Evolutionary conservation across 2,888 invertebrate genomes (phyloP), one percentile per base, ranked within the genome.

Genomic region (Atethmia centrago): DNA sequence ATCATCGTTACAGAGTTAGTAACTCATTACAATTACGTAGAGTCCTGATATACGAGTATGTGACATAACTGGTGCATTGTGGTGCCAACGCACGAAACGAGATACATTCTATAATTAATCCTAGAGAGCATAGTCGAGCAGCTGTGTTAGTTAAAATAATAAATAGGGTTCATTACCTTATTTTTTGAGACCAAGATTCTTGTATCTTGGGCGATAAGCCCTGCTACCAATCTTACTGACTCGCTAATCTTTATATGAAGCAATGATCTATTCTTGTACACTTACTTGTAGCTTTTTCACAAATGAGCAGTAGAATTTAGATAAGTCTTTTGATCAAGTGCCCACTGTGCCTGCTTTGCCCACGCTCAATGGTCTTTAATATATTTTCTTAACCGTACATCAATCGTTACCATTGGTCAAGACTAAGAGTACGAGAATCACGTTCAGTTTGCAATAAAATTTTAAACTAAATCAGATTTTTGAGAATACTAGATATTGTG

Each of bases 61-160:
- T 67, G 74, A 82, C 69, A 31, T 61, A 55, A 63, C 62, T 79
- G 19, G 61, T 79, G 40, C 64, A 82, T 61, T 65, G 61, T 67
- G 55, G 55, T 81, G 82, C 75, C 75, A 79, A 79, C 75, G 51
- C 71, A 82, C 79, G 69, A 71, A 78, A 49, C 71, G 36, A 74
- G 56, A 62, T 62, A 40, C 14, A 55, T 45, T 62, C 42, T 42
- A 21, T 45, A 77, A 59, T 64, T 28, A 51, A 71, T 63, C 5
- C 5, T 51, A 66, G 55, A 9, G 45, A 73, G 61, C 21, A 53
- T 72, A 31, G 53, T 7, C 12, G 12, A 21, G 40, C 31, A 47
- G n/a, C 73, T 47, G 19, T 31, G 7, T 31, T n/a, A 28, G 21
- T 51, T 25, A 47, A 16, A 40, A 47, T 55, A 58, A 40, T 56